Percentiles rank a stretch among this genome's conserved stretches.
phyloP scores from a whole-genome alignment of 2,888 invertebrate species.

The Rhingia campestris region DNA sequence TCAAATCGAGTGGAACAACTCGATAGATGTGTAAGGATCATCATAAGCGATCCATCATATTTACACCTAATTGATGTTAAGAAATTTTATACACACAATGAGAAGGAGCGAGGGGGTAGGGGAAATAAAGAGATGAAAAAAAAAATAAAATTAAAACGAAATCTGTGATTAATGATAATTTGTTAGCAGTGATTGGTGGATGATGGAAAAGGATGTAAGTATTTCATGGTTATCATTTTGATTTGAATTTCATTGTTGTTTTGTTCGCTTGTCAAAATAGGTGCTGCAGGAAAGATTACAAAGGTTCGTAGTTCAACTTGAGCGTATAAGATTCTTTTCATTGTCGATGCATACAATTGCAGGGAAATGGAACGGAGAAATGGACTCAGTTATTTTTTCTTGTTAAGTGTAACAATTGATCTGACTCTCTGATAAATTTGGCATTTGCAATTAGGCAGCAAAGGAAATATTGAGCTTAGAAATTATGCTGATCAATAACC shows the following conservation, averaged over 20 bases:
- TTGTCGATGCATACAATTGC: too few relatives aligned
- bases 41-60: conserved; percentile 68
- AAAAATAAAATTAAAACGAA: conserved; percentile 45
- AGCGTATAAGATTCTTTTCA: too few relatives aligned
- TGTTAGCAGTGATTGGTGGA: conserved; percentile 71
- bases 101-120: too few relatives aligned
- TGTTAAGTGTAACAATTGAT: too few relatives aligned
- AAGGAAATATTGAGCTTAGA: too few relatives aligned
- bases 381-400: too few relatives aligned
- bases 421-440: too few relatives aligned
- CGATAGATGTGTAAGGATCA: conserved; percentile 68
- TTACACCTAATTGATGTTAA: conserved; percentile 73
- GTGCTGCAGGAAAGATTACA: conserved; percentile 26
- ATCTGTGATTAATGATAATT: conserved; percentile 71
- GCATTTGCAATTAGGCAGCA: too few relatives aligned
- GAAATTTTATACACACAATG: conserved; percentile 39
- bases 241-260: conserved; percentile 66
- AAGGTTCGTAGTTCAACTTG: conserved; percentile 17
- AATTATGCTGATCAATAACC: too few relatives aligned
- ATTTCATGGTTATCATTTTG: conserved; percentile 72
- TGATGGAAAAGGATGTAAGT: conserved; percentile 73
- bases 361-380: background rate
- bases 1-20: conserved; percentile 58
- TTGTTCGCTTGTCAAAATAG: conserved; percentile 72
- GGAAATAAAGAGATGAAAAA: background rate